Conservation (phyloP, 2,113 vertebrate genomes). For the Tragelaphus scriptus region DNA sequence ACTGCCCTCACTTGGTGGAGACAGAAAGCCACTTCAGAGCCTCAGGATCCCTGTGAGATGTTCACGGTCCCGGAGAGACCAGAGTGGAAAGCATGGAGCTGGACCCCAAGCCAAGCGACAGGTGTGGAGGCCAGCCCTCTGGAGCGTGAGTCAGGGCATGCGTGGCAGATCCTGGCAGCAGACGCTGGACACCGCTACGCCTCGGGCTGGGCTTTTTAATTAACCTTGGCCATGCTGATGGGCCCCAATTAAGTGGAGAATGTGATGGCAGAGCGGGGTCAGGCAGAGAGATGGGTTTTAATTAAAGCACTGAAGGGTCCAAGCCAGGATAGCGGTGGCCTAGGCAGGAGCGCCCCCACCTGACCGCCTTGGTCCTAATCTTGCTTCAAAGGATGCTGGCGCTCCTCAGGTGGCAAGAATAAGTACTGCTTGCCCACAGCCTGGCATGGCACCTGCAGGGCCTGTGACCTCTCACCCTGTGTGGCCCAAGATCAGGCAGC, state of each 20-base stretch:
- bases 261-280: constrained; percentile 48
- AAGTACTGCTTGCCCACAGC: background rate
- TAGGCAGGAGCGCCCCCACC: constrained; percentile 60
- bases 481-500: background rate
- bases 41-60: background rate
- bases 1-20: background rate
- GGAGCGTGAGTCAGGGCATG: background rate
- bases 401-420: background rate
- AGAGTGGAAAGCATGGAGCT: background rate
- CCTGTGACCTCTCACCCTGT: background rate
- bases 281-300: constrained; percentile 30
- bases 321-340: background rate
- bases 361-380: background rate
- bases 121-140: background rate
- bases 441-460: background rate
- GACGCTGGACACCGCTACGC: background rate
- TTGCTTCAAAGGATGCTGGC: background rate
- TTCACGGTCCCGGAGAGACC: background rate
- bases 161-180: background rate
- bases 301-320: background rate
- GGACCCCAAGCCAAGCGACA: background rate
- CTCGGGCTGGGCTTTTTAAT: constrained; percentile 64
- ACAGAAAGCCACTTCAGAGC: background rate
- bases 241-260: constrained; percentile 65
- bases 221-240: constrained; percentile 44